phyloP scores from a whole-genome alignment of 1,140 invertebrate species.

The Lysiphlebus fabarum region DNA sequence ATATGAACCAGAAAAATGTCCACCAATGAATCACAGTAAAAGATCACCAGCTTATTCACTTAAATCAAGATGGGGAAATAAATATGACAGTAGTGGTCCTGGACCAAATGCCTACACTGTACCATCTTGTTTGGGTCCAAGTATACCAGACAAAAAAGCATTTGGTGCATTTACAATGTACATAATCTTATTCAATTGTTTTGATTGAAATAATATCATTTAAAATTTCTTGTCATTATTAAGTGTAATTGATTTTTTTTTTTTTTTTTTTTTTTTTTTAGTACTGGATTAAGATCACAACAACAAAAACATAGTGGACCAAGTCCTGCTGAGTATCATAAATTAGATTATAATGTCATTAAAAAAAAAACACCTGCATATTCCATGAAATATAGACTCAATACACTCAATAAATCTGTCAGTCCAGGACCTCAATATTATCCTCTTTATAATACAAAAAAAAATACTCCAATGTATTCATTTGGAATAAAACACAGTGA shows the following conservation, averaged over 20 bases:
- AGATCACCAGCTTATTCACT: conserved; percentile 42
- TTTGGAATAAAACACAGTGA: conserved; percentile 47
- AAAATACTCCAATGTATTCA: conserved; percentile 38
- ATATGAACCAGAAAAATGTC: conserved; percentile 43
- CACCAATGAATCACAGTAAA: conserved; percentile 38
- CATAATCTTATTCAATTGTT: conserved; percentile 3
- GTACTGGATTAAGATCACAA: conserved; percentile 21
- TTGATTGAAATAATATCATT: conserved; percentile 3
- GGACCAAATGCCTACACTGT: conserved; percentile 44
- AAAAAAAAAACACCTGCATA: conserved; percentile 42
- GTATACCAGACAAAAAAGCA: conserved; percentile 44
- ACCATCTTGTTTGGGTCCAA: conserved; percentile 45
- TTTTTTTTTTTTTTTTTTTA: conserved; percentile 22
- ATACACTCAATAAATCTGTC: conserved; percentile 4
- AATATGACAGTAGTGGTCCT: conserved; percentile 30
- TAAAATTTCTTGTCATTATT: neutral
- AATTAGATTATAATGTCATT: conserved; percentile 30
- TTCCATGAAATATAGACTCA: conserved; percentile 33
- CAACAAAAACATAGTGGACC: conserved; percentile 28
- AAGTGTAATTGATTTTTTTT: neutral
- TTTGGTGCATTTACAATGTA: conserved; percentile 47
- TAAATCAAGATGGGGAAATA: conserved; percentile 24
- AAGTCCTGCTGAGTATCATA: conserved; percentile 43
- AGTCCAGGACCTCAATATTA: conserved; percentile 44
- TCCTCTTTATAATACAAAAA: conserved; percentile 30